Percentiles rank a stretch among this genome's conserved stretches.
phyloP scores from a whole-genome alignment of 2,113 vertebrate genomes.

The Microtus richardsoni region DNA sequence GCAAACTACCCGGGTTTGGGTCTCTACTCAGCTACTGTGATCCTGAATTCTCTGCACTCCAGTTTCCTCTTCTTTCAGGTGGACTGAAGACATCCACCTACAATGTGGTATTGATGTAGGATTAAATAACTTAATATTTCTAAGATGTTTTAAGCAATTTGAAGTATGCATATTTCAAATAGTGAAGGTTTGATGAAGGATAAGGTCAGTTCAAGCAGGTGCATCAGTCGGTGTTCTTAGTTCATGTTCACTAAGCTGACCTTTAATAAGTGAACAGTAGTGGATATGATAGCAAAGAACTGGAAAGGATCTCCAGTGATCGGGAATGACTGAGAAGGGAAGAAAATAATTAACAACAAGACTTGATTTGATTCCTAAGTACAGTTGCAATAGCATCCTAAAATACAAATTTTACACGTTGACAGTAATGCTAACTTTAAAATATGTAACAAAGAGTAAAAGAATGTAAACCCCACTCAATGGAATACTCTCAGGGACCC shows the following conservation, averaged over 20 bases:
- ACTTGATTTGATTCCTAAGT: not conserved
- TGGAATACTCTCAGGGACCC: not conserved
- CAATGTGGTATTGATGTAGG: not conserved
- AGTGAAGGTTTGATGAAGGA: not conserved
- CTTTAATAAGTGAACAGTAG: not conserved
- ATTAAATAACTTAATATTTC: not conserved
- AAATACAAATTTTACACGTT: not conserved
- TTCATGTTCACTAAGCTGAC: not conserved
- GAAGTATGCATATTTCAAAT: not conserved
- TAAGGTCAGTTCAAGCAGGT: conserved; percentile 9
- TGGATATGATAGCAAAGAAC: not conserved
- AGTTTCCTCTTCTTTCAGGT: not conserved
- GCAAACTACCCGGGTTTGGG: not conserved
- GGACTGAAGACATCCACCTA: not conserved
- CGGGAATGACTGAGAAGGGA: not conserved
- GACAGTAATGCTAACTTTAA: not conserved
- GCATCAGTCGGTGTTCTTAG: not conserved
- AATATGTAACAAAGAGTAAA: not conserved
- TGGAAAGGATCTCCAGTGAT: not conserved
- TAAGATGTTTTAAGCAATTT: not conserved
- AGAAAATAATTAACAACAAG: not conserved
- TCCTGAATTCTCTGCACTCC: not conserved
- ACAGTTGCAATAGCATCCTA: not conserved
- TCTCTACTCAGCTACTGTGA: not conserved
- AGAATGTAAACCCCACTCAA: conserved; percentile 52